A percentile compares a stretch with the other conserved stretches of the same genome.
These are phyloP conservation scores for Ruditapes philippinarum DNA, from an alignment of 1,140 invertebrate genomes.

Conservation along the genomic window DNA sequence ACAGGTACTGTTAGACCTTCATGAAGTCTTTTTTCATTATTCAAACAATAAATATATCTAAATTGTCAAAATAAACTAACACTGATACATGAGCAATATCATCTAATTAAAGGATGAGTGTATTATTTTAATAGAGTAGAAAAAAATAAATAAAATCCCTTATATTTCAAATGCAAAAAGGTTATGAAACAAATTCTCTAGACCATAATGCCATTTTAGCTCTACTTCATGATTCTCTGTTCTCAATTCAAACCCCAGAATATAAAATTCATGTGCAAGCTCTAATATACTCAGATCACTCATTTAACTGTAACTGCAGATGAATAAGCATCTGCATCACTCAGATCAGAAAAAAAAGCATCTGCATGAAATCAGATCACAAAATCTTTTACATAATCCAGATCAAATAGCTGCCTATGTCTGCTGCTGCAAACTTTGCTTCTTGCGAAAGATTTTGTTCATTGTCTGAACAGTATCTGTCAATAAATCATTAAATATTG, in stretches of 20 bases:
- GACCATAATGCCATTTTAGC: background rate
- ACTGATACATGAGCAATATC: conserved; percentile 15
- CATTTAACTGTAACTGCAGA: background rate
- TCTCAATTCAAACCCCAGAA: no score
- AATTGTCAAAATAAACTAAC: conserved; percentile 16
- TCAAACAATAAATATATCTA: background rate
- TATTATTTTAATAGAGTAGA: background rate
- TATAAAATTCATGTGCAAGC: background rate
- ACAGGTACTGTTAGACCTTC: background rate
- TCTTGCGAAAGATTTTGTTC: conserved; percentile 78
- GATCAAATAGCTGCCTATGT: conserved; percentile 57
- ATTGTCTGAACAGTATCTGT: conserved; percentile 88
- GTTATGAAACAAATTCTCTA: background rate
- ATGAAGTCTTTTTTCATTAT: no score
- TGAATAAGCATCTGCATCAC: background rate
- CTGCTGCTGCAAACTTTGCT: conserved; percentile 60
- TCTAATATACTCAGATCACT: background rate
- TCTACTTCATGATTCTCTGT: background rate
- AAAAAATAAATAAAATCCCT: conserved; percentile 16
- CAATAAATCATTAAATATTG: conserved; percentile 90
- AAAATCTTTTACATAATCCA: background rate
- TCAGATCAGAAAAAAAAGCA: background rate
- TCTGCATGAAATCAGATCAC: conserved; percentile 26
- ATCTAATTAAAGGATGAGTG: background rate
- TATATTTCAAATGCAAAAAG: conserved; percentile 12